phyloP scores from a whole-genome alignment of 1,140 invertebrate genomes.

The Papilio dardanus region DNA sequence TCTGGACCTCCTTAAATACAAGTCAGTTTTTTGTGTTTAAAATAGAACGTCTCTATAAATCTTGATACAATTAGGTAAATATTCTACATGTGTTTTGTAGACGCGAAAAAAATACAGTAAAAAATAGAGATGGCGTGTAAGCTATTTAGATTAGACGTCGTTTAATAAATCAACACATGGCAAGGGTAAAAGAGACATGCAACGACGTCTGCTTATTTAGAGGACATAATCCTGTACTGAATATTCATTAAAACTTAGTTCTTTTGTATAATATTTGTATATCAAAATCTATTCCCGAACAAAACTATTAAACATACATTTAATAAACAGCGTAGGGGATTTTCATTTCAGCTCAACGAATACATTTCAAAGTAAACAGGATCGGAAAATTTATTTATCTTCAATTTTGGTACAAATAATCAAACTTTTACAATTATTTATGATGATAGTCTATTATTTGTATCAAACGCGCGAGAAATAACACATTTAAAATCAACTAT shows the following conservation, averaged over 20 bases:
- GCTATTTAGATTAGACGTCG: not conserved
- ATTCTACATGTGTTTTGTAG: slow-evolving; percentile 2
- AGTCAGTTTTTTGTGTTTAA: not conserved
- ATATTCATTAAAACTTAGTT: not conserved
- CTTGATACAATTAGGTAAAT: not conserved
- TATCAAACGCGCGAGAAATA: no score
- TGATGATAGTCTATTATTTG: no score
- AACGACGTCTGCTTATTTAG: not conserved
- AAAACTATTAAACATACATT: slow-evolving; percentile 6
- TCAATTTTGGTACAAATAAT: not conserved
- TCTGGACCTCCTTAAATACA: no score
- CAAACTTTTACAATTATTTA: not conserved
- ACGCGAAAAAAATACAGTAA: not conserved
- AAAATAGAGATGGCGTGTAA: not conserved
- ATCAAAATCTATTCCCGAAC: not conserved
- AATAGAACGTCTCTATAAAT: not conserved
- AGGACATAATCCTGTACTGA: not conserved
- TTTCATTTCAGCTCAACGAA: not conserved
- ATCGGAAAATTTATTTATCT: not conserved
- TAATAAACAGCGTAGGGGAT: not conserved
- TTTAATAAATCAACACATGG: slow-evolving; percentile 4
- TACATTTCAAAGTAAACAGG: not conserved
- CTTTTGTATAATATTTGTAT: not conserved
- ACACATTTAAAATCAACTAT: no score
- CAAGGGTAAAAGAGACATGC: not conserved